Conservation (phyloP, 2,113 vertebrate species). For the Galeopterus variegatus region DNA sequence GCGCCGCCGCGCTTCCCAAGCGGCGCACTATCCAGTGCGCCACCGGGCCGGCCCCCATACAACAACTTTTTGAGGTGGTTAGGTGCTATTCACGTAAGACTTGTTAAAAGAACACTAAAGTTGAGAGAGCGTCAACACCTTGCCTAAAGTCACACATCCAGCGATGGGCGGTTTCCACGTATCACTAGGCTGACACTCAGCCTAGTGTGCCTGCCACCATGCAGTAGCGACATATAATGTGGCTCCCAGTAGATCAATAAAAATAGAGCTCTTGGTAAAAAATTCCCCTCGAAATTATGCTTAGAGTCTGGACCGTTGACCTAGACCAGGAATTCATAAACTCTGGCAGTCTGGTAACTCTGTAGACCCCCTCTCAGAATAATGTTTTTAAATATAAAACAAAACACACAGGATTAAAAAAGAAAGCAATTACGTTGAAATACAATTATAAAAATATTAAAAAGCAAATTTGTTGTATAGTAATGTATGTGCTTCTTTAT, state of each 20-base stretch:
- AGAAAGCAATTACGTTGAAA: background rate
- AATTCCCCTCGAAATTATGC: background rate
- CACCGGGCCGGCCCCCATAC: too few relatives aligned
- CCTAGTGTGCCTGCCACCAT: background rate
- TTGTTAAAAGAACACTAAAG: background rate
- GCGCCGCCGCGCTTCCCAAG: too few relatives aligned
- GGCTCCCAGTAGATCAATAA: background rate
- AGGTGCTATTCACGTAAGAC: background rate
- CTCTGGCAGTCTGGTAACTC: background rate
- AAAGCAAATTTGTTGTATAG: background rate
- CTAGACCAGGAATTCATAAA: background rate
- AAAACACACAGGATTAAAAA: background rate
- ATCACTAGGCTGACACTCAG: background rate
- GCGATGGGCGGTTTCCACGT: background rate
- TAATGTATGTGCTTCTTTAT: background rate
- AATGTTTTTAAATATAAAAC: slow-evolving; percentile 44
- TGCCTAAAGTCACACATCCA: background rate
- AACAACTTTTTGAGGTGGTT: background rate
- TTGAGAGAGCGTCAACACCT: background rate
- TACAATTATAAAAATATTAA: slow-evolving; percentile 45
- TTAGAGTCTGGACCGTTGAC: background rate
- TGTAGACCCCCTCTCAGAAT: background rate
- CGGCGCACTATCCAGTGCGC: too few relatives aligned
- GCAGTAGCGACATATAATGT: rapidly evolving
- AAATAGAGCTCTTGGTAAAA: background rate